These are phyloP conservation scores for Chroicocephalus ridibundus DNA, from an alignment of 2,113 vertebrate species.

Conservation along the genomic window DNA sequence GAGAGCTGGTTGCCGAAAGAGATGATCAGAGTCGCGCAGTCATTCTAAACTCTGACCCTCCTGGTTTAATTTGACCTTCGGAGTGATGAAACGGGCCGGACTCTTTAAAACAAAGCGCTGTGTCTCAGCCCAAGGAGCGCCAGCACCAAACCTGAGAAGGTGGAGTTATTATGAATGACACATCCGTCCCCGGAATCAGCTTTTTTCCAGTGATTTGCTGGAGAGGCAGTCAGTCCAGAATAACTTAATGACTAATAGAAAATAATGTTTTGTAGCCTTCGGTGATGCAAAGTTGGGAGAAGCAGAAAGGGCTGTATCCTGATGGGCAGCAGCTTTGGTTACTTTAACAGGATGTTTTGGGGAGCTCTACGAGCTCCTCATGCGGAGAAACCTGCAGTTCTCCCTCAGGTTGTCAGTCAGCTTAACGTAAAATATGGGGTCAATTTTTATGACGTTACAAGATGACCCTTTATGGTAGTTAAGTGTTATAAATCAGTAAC, in stretches of 20 bases:
- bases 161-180: background rate
- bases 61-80: background rate
- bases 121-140: rapidly evolving
- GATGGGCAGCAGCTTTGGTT: background rate
- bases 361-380: background rate
- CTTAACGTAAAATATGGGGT: background rate
- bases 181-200: background rate
- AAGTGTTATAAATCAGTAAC: background rate
- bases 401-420: background rate
- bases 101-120: background rate
- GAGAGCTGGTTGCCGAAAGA: background rate
- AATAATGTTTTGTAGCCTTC: background rate
- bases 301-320: background rate
- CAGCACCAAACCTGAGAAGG: background rate
- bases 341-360: background rate
- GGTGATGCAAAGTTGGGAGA: background rate
- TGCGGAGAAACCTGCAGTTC: background rate
- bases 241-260: background rate
- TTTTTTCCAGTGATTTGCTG: background rate
- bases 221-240: background rate
- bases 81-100: background rate
- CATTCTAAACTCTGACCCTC: background rate
- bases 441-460: background rate
- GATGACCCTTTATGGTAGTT: background rate
- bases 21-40: background rate